phyloP scores from a whole-genome alignment of 2,888 invertebrate genomes.

The Eubasilissa splendida region DNA sequence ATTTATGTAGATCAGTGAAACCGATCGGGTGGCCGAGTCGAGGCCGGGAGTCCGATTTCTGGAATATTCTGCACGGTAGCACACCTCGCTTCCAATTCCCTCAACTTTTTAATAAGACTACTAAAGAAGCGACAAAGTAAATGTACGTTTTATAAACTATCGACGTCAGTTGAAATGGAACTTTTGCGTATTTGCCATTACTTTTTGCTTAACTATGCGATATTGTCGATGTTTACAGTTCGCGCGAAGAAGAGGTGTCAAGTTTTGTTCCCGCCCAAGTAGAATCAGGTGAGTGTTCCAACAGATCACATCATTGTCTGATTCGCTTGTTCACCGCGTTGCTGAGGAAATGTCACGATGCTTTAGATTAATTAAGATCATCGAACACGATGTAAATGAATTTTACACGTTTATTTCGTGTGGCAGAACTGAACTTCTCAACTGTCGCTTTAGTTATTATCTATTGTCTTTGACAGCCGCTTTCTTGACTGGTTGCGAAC shows the following conservation, averaged over 20 bases:
- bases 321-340: too few relatives aligned
- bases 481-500: too few relatives aligned
- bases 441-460: too few relatives aligned
- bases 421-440: too few relatives aligned
- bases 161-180: neutral
- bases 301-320: neutral
- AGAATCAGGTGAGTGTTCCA: neutral
- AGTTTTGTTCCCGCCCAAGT: conserved; percentile 49
- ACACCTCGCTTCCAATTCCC: neutral
- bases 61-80: neutral
- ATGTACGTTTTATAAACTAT: neutral
- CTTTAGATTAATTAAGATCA: too few relatives aligned
- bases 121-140: neutral
- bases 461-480: too few relatives aligned
- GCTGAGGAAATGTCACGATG: too few relatives aligned
- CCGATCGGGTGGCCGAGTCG: neutral
- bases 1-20: neutral
- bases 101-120: neutral
- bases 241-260: conserved; percentile 43
- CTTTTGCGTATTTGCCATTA: neutral
- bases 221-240: too few relatives aligned
- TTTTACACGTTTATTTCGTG: too few relatives aligned
- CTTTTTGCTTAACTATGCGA: neutral
- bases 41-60: neutral
- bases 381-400: too few relatives aligned